Evolutionary conservation across 2,113 vertebrate species (phyloP), one percentile per base, ranked within the genome.

Genomic region (Upupa epops): DNA sequence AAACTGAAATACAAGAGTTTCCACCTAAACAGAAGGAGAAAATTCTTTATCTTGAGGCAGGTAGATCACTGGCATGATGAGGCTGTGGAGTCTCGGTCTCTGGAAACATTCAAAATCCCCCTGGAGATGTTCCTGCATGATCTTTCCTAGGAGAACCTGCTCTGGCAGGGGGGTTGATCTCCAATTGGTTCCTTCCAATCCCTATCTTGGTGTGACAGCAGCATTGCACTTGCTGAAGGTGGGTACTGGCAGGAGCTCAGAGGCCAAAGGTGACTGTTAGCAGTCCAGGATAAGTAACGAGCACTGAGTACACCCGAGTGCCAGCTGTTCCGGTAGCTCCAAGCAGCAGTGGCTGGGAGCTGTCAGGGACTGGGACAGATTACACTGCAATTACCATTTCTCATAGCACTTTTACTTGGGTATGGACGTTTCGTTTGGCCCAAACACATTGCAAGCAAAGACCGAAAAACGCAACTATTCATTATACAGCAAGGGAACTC

Each of bases 291-390:
- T 11, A 29, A 11, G 15, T 5, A 14, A 24, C 16, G 3, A 19
- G 54, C 0, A 2, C 37, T 13, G n/a, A 37, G 49, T 3, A 1
- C 36, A 8, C 36, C 45, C 6, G 26, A 16, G 79, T 2, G 18
- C 54, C 61, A 17, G 76, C 40, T 25, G 55, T 42, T 51, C 46
- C 32, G 0, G 16, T 3, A 18, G 34, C 70, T 28, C 45, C 0
- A 4, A n/a, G 51, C 22, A 29, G 70, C 36, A 6, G 25, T 3
- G 58, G 21, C 58, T 40, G 68, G 79, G 24, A 65, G 54, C 70
- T 48, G 26, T 17, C 1, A 1, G 32, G 29, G 21, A 29, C 19
- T 0, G 11, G 37, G 22, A 17, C 32, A 34, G 25, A 18, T 17
- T 37, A 9, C n/a, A 2, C 4, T 34, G 36, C 72, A 69, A 4